phyloP scores from a whole-genome alignment of 2,888 invertebrate genomes.

The Synergus japonicus region DNA sequence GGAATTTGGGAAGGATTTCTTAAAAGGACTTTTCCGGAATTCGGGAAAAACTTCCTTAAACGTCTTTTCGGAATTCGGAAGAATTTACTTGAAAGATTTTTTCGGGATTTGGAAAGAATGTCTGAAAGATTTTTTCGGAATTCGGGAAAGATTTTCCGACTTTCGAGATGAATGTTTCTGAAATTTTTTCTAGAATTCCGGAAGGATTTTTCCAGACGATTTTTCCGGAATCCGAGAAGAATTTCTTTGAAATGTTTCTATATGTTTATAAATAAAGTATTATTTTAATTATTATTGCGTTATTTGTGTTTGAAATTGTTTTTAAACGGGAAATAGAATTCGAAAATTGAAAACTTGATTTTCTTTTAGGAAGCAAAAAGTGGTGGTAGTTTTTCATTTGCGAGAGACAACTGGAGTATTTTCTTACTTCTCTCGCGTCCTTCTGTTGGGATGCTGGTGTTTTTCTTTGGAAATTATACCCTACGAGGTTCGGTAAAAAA shows the following conservation, averaged over 20 bases:
- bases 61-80: too few species aligned
- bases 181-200: background rate
- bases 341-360: background rate
- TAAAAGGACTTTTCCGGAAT: background rate
- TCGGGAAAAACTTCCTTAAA: background rate
- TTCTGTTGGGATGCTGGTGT: constrained; percentile 50
- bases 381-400: background rate
- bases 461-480: constrained; percentile 68
- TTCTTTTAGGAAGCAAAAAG: background rate
- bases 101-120: too few species aligned
- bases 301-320: too few species aligned
- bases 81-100: too few species aligned
- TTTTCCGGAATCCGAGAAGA: background rate
- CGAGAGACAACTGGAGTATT: background rate
- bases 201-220: background rate
- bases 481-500: constrained; percentile 57
- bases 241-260: too few species aligned
- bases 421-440: constrained; percentile 23
- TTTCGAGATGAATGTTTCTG: too few species aligned
- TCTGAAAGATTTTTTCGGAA: background rate
- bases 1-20: background rate
- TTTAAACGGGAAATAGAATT: background rate
- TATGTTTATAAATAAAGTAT: too few species aligned
- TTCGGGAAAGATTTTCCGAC: rapidly evolving
- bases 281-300: too few species aligned